Conservation (phyloP, 2,797 vertebrate genomes). For the Sparidentex hasta region DNA sequence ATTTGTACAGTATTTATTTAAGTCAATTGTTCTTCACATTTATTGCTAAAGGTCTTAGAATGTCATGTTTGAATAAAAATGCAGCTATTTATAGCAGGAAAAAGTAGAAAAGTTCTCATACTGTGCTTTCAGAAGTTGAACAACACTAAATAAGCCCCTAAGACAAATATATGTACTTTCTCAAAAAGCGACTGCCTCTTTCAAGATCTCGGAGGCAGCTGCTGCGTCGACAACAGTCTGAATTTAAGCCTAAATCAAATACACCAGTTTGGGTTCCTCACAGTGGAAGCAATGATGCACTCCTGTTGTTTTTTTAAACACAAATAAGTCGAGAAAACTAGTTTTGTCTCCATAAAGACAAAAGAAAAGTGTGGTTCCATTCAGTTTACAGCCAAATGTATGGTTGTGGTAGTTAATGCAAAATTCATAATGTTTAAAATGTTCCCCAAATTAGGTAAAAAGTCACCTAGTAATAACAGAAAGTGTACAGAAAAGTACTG, state of each 20-base stretch:
- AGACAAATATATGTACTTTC: conserved; percentile 44
- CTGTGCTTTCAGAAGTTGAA: conserved; percentile 11
- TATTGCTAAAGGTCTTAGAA: conserved; percentile 14
- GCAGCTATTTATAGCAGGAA: background rate
- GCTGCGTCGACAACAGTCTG: conserved; percentile 53
- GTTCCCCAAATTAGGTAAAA: background rate
- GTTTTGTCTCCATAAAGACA: background rate
- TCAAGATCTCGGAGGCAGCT: conserved; percentile 38
- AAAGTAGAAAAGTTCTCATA: background rate
- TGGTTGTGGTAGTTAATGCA: too few relatives aligned
- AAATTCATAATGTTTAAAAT: background rate
- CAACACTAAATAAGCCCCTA: conserved; percentile 10
- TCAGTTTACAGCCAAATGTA: background rate
- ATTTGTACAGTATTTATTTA: conserved; percentile 1
- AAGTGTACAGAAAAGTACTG: background rate
- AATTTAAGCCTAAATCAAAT: conserved; percentile 59
- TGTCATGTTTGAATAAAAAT: conserved; percentile 28
- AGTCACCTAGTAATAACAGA: background rate
- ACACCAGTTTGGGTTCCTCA: conserved; percentile 35
- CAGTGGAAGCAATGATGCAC: conserved; percentile 14
- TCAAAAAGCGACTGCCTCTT: conserved; percentile 13
- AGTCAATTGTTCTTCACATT: background rate
- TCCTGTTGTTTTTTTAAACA: conserved; percentile 35
- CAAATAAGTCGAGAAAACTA: background rate
- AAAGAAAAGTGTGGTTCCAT: background rate